Evolutionary conservation across 2,888 invertebrate genomes (phyloP).

Genomic region (Thysanoteuthis rhombus): DNA sequence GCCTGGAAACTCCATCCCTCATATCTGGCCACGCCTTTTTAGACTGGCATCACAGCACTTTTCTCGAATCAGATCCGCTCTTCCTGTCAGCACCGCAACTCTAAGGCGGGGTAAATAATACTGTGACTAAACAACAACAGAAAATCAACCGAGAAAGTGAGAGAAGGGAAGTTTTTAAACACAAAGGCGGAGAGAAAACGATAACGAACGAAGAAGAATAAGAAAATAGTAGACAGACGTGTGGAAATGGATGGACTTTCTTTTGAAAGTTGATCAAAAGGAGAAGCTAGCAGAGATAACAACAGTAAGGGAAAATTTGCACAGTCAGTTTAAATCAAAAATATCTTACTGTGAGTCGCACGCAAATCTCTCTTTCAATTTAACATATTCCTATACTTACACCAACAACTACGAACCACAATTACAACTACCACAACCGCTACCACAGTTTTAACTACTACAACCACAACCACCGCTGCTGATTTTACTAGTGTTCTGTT

Average conservation of each 20-base stretch:
- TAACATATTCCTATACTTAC: neutral
- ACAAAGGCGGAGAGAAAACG: neutral
- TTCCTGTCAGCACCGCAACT: neutral
- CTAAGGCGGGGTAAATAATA: neutral
- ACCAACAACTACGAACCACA: neutral
- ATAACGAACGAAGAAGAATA: neutral
- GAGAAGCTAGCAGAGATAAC: neutral
- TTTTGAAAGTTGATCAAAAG: neutral
- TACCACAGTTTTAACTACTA: neutral
- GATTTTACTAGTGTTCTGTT: neutral
- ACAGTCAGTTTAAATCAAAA: neutral
- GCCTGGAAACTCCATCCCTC: neutral
- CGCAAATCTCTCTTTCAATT: neutral
- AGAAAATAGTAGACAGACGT: neutral
- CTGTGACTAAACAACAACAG: neutral
- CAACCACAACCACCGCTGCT: neutral
- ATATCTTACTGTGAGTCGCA: neutral
- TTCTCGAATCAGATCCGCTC: neutral
- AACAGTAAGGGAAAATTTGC: neutral
- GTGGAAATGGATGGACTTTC: neutral
- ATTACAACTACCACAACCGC: neutral
- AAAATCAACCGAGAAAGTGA: neutral
- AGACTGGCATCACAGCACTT: neutral
- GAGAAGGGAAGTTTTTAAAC: neutral
- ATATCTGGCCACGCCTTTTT: neutral